Base-by-base conservation (phyloP, 2,113 vertebrate genomes). In the Myotis lucifugus region DNA sequence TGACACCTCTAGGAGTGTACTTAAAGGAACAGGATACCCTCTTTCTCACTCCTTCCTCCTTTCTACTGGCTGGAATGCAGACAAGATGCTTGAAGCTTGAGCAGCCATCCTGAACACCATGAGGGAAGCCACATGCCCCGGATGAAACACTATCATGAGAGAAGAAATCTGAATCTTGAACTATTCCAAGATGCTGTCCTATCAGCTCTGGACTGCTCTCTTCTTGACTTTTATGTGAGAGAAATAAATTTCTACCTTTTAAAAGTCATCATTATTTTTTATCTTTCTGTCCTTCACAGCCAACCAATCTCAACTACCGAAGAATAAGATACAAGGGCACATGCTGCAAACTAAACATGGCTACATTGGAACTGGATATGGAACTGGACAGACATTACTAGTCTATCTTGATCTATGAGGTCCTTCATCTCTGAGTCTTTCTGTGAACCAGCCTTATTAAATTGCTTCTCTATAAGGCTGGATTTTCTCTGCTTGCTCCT, bases 181-280 rank as follows among this genome's bases (percentile, higher is more conserved):
- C 29, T 78, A 64, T 79, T 95, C 90, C 6, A 87, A 93, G 77
- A 78, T 78, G 37, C 15, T 82, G 5, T 37, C 46, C 13, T 78
- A 32, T n/a, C 25, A 46, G 23, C 19, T 92, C 42, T 42, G 40
- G 52, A 50, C 8, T 83, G 61, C 42, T 32, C 77, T 73, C 37
- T 90, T 79, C 17, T 72, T 76, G n/a, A 70, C 15, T 87, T 81
- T 77, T 66, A 50, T 42, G 10, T 42, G 48, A 85, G 40, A 72
- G n/a, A 85, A 79, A 91, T 52, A 69, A 9, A 66, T 87, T 78
- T 86, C 67, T 89, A 73, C 21, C 54, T 83, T 90, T 84, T 50
- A 48, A 40, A 73, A 79, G 10, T 5, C 25, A 78, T 64, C 72
- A 76, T 32, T 66, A 85, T 40, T 40, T 69, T 54, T 69, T 29